phyloP scores from a whole-genome alignment of 2,113 vertebrate genomes.

The Danio rerio region GRCz12tu NC_133184.1:57040001-57040500 shows the following conservation, averaged over 20 bases:
- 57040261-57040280: constrained; percentile 16
- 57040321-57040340: not conserved
- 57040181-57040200: constrained; percentile 72
- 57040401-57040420: too few species aligned
- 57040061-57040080: constrained; percentile 56
- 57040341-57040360: not conserved
- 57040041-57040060: constrained; percentile 43
- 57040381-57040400: not conserved
- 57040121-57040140: constrained; percentile 69
- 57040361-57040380: not conserved
- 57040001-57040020: not conserved
- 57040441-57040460: too few species aligned
- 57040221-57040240: constrained; percentile 46
- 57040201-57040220: constrained; percentile 56
- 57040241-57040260: not conserved
- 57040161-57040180: constrained; percentile 39
- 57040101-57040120: constrained; percentile 39
- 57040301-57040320: constrained; percentile 33
- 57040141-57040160: constrained; percentile 63
- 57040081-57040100: constrained; percentile 63
- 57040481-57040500: too few species aligned
- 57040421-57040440: too few species aligned
- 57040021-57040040: not conserved
- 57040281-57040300: not conserved
- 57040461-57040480: too few species aligned